Evolutionary conservation across 37 sponge, comb jelly and placozoan genomes (phyloP).

Genomic region (Axinella damicornis): DNA sequence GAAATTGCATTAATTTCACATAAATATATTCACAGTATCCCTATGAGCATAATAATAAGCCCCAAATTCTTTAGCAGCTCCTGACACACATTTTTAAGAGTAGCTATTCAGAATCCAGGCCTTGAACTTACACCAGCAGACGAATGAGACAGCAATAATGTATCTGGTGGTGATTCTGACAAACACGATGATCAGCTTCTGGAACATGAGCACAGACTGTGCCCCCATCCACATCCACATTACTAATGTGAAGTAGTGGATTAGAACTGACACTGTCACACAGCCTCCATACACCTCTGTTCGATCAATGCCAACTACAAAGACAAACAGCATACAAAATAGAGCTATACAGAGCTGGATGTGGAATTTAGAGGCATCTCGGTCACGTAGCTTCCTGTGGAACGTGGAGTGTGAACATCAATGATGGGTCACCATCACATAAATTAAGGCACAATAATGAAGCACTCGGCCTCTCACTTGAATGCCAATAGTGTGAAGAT

Average conservation of each 20-base stretch:
- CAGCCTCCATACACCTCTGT: constrained; percentile 2
- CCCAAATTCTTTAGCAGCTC: too few species aligned
- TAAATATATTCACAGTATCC: background rate
- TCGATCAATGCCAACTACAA: constrained; percentile 59
- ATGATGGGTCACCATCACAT: too few species aligned
- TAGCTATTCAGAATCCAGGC: too few species aligned
- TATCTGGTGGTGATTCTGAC: background rate
- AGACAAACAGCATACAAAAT: constrained; percentile 36
- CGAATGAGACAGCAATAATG: constrained; percentile 12
- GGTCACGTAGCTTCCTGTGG: constrained; percentile 20
- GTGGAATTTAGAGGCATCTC: constrained; percentile 29
- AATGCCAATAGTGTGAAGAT: constrained; percentile 25
- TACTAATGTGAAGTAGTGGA: constrained; percentile 48
- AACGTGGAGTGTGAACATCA: too few species aligned
- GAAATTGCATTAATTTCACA: too few species aligned
- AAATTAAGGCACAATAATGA: background rate
- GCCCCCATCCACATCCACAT: constrained; percentile 60
- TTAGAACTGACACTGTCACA: constrained; percentile 15
- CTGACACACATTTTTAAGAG: too few species aligned
- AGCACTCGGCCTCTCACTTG: too few species aligned
- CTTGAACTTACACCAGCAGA: constrained; percentile 47
- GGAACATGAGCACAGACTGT: constrained; percentile 43
- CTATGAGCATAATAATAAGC: too few species aligned
- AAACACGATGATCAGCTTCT: constrained; percentile 41
- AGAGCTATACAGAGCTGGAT: constrained; percentile 47